These are phyloP conservation scores for Drosophila orena DNA, from an alignment of 1,140 invertebrate genomes.

Conservation along the genomic window DNA sequence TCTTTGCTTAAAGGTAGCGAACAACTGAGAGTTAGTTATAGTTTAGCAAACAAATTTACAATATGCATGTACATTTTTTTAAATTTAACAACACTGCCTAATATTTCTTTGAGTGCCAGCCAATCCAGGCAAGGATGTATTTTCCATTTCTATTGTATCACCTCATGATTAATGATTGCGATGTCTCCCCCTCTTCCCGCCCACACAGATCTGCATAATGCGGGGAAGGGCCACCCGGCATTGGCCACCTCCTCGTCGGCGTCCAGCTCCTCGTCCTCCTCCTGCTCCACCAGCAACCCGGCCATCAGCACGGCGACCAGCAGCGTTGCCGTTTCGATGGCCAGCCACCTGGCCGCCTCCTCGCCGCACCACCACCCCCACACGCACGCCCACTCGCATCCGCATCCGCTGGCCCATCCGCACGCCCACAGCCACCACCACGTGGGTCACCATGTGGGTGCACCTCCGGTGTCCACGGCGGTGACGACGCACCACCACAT, in stretches of 20 bases:
- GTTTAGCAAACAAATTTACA: too few relatives aligned
- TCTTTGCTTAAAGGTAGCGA: too few relatives aligned
- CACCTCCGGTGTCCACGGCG: constrained; percentile 28
- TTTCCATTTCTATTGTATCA: constrained; percentile 57
- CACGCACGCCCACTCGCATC: constrained; percentile 30
- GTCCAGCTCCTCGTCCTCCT: constrained; percentile 68
- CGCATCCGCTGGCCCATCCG: constrained; percentile 57
- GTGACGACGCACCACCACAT: constrained; percentile 72
- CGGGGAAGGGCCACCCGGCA: constrained; percentile 63
- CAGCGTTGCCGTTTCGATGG: constrained; percentile 64
- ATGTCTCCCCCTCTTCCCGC: constrained; percentile 1
- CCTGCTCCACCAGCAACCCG: constrained; percentile 72
- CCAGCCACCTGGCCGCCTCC: constrained; percentile 67
- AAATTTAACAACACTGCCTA: too few relatives aligned
- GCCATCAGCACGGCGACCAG: constrained; percentile 72
- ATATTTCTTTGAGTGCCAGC: not conserved
- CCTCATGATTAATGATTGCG: constrained; percentile 69
- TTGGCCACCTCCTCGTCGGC: constrained; percentile 68
- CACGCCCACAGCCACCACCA: constrained; percentile 63
- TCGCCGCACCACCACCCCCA: constrained; percentile 53
- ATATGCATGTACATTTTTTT: too few relatives aligned
- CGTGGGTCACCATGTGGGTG: constrained; percentile 51
- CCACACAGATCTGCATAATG: constrained; percentile 67
- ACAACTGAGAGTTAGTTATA: too few relatives aligned
- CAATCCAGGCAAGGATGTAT: constrained; percentile 9